Base-by-base conservation (phyloP, 2,113 vertebrate genomes). In the Ibidorhyncha struthersii region DNA sequence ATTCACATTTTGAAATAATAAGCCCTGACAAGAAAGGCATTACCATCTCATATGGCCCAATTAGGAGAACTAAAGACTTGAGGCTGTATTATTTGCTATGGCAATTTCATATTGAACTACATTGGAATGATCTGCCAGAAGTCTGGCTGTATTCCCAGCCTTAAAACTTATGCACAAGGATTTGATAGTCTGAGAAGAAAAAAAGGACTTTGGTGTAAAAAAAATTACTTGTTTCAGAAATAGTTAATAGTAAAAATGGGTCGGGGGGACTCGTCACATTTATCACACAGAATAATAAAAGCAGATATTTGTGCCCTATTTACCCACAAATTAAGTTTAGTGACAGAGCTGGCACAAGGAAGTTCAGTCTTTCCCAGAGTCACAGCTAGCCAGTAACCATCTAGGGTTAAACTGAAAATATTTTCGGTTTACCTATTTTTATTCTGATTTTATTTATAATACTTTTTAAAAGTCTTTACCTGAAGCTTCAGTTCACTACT, bases 1-100 rank as follows among this genome's bases (percentile, higher is more conserved):
- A 95, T 58, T 96, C 91, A 93, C 55, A 83, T 91, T 97, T 96
- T 69, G 87, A 97, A 97, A 96, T 93, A 96, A 94, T 87, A 95
- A 96, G 52, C 27, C 40, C 50, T 96, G 94, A 96, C 92, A 94
- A 94, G 61, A 94, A 96, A 89, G 82, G 59, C 94, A 94, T 94
- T 94, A 93, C 49, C 56, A 80, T 89, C 82, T 95, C 80, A 96
- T 95, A 96, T 89, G 80, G 94, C 77, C 89, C 87, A 96, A 96
- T 98, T 96, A 97, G 62, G 58, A 89, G 76, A 91, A 82, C 29
- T 72, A 81, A 94, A 86, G 86, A 69, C 90, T 95, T 86, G 52
- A 89, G 86, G 65, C n/a, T 0, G 0, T 86, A 90, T 87, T 88
- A 96, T 93, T 93, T 94, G 63, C 81, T 96, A 61, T 83, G 80